These are phyloP conservation scores for Monopterus albus DNA, from an alignment of 2,113 vertebrate genomes.

Conservation along the genomic window DNA sequence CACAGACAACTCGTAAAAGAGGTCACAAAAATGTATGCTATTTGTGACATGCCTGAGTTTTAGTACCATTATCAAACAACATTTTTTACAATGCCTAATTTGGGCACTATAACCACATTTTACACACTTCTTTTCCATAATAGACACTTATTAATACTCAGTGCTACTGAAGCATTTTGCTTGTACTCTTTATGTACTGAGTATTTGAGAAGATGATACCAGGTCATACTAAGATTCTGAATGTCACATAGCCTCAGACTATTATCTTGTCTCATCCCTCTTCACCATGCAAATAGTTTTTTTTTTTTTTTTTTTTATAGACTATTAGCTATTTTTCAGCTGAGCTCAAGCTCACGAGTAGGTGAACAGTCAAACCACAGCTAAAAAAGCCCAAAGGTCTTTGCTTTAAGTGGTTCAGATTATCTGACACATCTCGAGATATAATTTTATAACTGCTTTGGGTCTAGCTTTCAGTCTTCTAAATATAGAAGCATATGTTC, in stretches of 20 bases:
- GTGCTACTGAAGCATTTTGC: neutral
- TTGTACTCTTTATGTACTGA: neutral
- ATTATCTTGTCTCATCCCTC: neutral
- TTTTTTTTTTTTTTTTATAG: constrained; percentile 3
- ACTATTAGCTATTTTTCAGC: neutral
- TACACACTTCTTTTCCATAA: too few species aligned
- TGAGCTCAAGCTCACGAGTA: neutral
- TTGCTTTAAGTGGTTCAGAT: neutral
- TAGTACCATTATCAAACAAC: neutral
- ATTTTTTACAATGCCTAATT: neutral
- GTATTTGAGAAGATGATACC: too few species aligned
- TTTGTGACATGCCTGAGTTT: too few species aligned
- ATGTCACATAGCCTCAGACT: neutral
- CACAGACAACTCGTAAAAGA: too few species aligned
- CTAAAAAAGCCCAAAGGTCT: too few species aligned
- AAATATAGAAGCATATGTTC: constrained; percentile 1
- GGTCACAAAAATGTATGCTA: too few species aligned
- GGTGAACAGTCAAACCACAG: too few species aligned
- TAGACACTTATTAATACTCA: neutral
- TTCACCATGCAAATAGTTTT: neutral
- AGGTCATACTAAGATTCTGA: neutral
- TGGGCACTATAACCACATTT: too few species aligned
- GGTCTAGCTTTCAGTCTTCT: constrained; percentile 9
- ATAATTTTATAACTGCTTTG: too few species aligned
- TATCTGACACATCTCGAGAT: neutral